Evolutionary conservation across 53 echinoderm and acorn worm genomes (phyloP).

Genomic region (Henricia sp.): DNA sequence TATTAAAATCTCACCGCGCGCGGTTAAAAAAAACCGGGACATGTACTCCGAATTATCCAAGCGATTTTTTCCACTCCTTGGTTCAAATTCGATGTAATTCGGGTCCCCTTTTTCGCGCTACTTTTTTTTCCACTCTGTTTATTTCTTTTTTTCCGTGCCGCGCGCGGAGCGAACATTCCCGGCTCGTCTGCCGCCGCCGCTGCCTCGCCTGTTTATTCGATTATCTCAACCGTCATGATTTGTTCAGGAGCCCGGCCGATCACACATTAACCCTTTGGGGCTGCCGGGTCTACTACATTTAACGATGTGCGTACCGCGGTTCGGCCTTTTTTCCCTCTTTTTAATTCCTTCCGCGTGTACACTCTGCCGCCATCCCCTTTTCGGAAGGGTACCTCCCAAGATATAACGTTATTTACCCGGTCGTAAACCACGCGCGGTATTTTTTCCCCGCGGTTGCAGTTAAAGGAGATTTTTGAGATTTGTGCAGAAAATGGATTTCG

Average conservation of each 20-base stretch:
- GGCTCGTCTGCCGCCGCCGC: slow-evolving; percentile 38
- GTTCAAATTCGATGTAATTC: slow-evolving; percentile 46
- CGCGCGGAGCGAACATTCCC: slow-evolving; percentile 9
- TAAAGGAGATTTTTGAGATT: too few relatives aligned
- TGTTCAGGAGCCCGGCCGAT: slow-evolving; percentile 51
- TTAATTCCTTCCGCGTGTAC: background rate
- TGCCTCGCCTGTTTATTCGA: slow-evolving; percentile 40
- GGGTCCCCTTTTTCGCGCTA: background rate
- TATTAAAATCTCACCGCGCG: background rate
- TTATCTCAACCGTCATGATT: slow-evolving; percentile 49
- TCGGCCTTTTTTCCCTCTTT: background rate
- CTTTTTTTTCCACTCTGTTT: slow-evolving; percentile 13
- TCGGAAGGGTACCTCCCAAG: background rate
- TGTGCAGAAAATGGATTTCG: too few relatives aligned
- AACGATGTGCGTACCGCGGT: background rate
- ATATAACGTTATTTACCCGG: slow-evolving; percentile 42
- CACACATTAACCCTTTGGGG: slow-evolving; percentile 61
- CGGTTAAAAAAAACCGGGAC: background rate
- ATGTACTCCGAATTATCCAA: slow-evolving; percentile 15
- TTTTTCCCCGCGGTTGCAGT: background rate
- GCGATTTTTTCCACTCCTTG: background rate
- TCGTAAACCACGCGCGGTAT: slow-evolving; percentile 30
- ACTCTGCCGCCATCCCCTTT: background rate
- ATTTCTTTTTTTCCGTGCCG: slow-evolving; percentile 17
- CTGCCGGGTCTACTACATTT: background rate